Conservation (phyloP, 2,113 vertebrate genomes). For the Centrocercus urophasianus region DNA sequence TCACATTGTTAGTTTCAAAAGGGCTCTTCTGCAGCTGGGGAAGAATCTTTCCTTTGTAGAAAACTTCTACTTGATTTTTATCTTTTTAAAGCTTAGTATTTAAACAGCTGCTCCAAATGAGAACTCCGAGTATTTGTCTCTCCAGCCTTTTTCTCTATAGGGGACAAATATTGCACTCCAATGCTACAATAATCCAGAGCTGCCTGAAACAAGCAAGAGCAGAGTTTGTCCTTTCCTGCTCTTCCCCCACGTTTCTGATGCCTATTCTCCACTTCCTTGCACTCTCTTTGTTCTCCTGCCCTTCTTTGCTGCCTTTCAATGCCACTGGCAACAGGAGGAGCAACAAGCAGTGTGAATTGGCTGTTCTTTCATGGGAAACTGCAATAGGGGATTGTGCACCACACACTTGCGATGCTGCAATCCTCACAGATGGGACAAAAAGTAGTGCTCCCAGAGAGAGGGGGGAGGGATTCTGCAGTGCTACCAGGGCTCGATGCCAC, state of each 20-base stretch:
- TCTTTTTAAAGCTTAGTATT: not conserved
- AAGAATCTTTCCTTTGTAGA: not conserved
- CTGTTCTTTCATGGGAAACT: constrained; percentile 34
- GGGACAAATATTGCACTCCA: not conserved
- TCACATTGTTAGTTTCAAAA: not conserved
- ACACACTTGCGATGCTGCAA: constrained; percentile 8
- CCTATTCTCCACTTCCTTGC: not conserved
- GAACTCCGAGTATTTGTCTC: not conserved
- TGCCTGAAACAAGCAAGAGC: not conserved
- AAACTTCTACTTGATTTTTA: not conserved
- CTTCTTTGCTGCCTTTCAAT: constrained; percentile 24
- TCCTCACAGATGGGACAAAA: not conserved
- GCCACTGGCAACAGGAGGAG: constrained; percentile 2
- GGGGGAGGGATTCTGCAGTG: not conserved
- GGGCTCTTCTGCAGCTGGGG: not conserved
- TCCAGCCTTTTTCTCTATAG: not conserved
- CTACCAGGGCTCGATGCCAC: rapidly evolving
- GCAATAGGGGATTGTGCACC: not conserved
- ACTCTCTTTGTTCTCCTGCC: constrained; percentile 39
- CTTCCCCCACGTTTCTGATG: not conserved
- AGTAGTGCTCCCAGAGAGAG: not conserved
- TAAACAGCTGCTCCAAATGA: not conserved
- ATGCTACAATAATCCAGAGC: not conserved
- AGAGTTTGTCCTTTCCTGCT: not conserved
- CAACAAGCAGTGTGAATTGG: not conserved